These are phyloP conservation scores for Hypomecis atomaria DNA, from an alignment of 2,888 invertebrate species.

Conservation along the genomic window DNA sequence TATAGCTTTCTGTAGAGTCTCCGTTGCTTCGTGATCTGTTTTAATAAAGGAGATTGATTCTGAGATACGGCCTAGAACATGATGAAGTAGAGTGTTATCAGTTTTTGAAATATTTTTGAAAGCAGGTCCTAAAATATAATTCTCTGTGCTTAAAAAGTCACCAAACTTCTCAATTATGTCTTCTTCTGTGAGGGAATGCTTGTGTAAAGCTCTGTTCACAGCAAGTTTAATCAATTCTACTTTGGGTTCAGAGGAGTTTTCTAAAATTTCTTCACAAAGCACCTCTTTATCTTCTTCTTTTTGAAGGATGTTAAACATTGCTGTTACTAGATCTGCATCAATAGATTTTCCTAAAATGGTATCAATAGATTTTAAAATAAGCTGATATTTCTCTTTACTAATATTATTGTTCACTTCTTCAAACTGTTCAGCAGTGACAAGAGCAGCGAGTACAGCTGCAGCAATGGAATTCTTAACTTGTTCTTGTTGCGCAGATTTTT, in stretches of 20 bases:
- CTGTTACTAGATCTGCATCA: constrained; percentile 76
- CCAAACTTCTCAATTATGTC: constrained; percentile 87
- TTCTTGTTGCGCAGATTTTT: constrained; percentile 73
- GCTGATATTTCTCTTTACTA: constrained; percentile 78
- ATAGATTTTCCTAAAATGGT: constrained; percentile 79
- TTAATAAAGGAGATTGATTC: constrained; percentile 85
- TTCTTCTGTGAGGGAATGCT: constrained; percentile 80
- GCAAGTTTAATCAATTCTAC: constrained; percentile 86
- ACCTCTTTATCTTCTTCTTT: constrained; percentile 79
- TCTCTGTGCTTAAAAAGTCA: constrained; percentile 86
- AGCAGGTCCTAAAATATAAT: constrained; percentile 85
- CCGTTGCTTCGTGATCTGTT: constrained; percentile 87
- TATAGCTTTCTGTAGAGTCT: constrained; percentile 88
- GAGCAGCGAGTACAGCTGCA: constrained; percentile 79
- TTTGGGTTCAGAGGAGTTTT: constrained; percentile 84
- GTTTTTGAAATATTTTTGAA: constrained; percentile 87
- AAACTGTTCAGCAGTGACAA: constrained; percentile 80
- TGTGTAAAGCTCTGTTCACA: constrained; percentile 71
- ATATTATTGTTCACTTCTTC: constrained; percentile 80
- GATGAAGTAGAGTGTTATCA: constrained; percentile 85
- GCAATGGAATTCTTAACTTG: constrained; percentile 83
- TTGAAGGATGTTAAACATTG: constrained; percentile 79
- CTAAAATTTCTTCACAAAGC: constrained; percentile 78
- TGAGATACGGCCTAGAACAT: constrained; percentile 86
- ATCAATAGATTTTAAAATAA: constrained; percentile 80